These are phyloP conservation scores for Callionymus lyra DNA, from an alignment of 2,113 vertebrate species.

Conservation along the genomic window DNA sequence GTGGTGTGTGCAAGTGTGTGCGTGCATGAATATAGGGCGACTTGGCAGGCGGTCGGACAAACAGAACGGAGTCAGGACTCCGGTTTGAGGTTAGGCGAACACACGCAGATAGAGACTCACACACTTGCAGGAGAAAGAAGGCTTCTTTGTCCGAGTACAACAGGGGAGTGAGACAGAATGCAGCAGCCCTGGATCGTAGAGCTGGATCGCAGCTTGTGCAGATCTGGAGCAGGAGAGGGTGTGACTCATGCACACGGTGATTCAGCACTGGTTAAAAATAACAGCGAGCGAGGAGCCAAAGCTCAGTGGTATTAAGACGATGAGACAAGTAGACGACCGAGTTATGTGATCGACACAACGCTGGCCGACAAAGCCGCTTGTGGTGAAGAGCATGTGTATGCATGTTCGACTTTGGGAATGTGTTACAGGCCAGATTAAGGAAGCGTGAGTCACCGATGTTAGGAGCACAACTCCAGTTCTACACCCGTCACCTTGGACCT, in stretches of 20 bases:
- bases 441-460: slow-evolving; percentile 31
- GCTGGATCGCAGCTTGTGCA: slow-evolving; percentile 22
- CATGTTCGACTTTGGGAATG: background rate
- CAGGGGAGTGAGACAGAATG: slow-evolving; percentile 17
- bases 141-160: slow-evolving; percentile 45
- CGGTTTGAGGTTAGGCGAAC: slow-evolving; percentile 43
- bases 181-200: slow-evolving; percentile 13
- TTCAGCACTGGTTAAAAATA: slow-evolving; percentile 57
- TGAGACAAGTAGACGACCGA: slow-evolving; percentile 28
- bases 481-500: slow-evolving; percentile 27
- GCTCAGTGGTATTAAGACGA: slow-evolving; percentile 35
- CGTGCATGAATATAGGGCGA: slow-evolving; percentile 19
- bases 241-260: slow-evolving; percentile 52
- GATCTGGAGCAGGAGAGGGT: slow-evolving; percentile 42
- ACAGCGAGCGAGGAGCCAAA: slow-evolving; percentile 38
- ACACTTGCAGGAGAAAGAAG: slow-evolving; percentile 37
- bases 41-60: slow-evolving; percentile 33
- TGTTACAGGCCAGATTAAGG: slow-evolving; percentile 2
- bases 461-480: slow-evolving; percentile 11
- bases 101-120: slow-evolving; percentile 41
- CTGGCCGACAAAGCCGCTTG: background rate
- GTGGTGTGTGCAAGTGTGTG: slow-evolving; percentile 4
- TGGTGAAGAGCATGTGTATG: background rate
- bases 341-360: slow-evolving; percentile 2
- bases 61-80: slow-evolving; percentile 28